These are phyloP conservation scores for Manis javanica DNA, from an alignment of 2,797 vertebrate species.

Conservation along the genomic window DNA sequence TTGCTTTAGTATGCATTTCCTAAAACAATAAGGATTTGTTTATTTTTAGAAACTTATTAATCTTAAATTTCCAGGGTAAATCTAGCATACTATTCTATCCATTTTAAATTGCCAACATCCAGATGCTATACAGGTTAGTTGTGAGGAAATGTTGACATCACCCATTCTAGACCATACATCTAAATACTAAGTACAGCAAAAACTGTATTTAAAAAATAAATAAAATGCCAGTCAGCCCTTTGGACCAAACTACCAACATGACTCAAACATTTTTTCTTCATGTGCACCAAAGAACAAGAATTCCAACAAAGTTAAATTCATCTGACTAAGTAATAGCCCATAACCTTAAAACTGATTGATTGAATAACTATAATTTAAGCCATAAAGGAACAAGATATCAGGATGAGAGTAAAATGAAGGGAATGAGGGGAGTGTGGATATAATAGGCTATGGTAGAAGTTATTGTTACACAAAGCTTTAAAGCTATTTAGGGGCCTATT, in stretches of 20 bases:
- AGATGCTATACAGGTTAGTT: background rate
- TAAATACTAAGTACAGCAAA: background rate
- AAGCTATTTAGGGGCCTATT: background rate
- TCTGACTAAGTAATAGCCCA: slow-evolving; percentile 29
- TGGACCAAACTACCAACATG: background rate
- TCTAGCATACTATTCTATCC: background rate
- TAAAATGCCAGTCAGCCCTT: background rate
- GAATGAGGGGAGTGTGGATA: background rate
- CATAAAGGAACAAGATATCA: background rate
- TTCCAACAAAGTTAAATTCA: background rate
- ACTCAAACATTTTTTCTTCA: background rate
- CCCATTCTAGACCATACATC: background rate
- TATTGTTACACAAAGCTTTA: background rate
- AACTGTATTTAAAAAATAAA: background rate
- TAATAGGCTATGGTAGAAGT: background rate
- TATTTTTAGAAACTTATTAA: background rate
- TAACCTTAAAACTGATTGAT: slow-evolving; percentile 48
- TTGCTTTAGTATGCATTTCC: background rate
- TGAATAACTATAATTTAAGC: background rate
- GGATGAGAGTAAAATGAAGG: background rate
- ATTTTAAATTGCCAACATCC: background rate
- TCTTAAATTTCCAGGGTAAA: slow-evolving; percentile 16
- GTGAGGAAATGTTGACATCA: background rate
- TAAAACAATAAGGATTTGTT: background rate
- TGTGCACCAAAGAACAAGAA: background rate